Evolutionary conservation across 2,888 invertebrate genomes (phyloP).

Genomic region (Tromatobia lineatoria): DNA sequence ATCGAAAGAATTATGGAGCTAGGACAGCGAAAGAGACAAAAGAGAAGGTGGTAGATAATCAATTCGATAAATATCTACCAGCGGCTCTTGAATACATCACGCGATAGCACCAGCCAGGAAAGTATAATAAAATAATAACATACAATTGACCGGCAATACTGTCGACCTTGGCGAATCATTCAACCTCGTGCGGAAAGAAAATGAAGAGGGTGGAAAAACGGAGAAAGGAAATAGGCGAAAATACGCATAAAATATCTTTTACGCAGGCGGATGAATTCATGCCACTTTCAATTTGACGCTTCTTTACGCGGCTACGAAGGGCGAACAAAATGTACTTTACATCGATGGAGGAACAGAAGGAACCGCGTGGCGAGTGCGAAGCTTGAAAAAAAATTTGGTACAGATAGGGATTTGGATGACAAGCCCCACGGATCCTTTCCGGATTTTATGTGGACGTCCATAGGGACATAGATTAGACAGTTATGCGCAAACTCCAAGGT

Average conservation of each 20-base stretch:
- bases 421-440: neutral
- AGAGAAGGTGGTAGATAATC: constrained; percentile 1
- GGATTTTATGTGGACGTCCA: neutral
- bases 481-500: neutral
- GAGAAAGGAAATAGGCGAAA: neutral
- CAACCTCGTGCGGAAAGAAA: neutral
- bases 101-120: constrained; percentile 1
- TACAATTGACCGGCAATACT: neutral
- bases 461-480: neutral
- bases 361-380: neutral
- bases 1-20: constrained; percentile 16
- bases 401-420: constrained; percentile 14
- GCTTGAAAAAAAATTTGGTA: constrained; percentile 21
- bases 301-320: constrained; percentile 44
- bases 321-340: constrained; percentile 38
- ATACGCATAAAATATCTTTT: constrained; percentile 24
- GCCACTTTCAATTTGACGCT: constrained; percentile 17
- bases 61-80: constrained; percentile 11
- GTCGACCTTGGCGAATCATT: neutral
- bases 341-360: neutral
- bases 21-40: constrained; percentile 2
- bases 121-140: constrained; percentile 29
- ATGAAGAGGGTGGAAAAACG: neutral
- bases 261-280: constrained; percentile 6
- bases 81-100: neutral